Evolutionary conservation across 2,113 vertebrate genomes (phyloP), one percentile per base, ranked within the genome.

Genomic region (Pangasianodon hypophthalmus): DNA sequence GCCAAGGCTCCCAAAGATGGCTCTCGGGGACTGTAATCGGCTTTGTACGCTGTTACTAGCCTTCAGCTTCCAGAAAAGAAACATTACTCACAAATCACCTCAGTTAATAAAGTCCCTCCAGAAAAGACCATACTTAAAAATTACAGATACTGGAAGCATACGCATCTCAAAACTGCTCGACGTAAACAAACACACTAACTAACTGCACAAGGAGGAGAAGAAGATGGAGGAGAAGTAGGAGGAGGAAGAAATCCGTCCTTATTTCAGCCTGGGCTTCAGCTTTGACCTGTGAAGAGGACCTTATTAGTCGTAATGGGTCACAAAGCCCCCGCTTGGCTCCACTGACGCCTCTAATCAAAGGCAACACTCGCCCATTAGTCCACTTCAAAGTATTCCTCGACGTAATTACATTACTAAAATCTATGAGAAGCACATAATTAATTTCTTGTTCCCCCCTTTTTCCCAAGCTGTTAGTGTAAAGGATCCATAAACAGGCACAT

Each of bases 271-370:
- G 89, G 93, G 93, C 87, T 88, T 84, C 75, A 75, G 58, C 90
- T 62, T 91, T 94, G 94, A 95, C 95, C 94, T 50, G 91, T 91
- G 92, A 94, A 92, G 91, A 94, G 92, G 82, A 92, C 94, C 95
- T 94, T 89, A 93, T 95, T 95, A 95, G 93, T 93, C 93, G 93
- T 95, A 96, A 95, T 95, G 92, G 95, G 93, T 95, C 94, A 94
- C 93, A 93, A 94, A 92, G 92, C 94, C 93, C 92, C 85, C 92
- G 92, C 93, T 92, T 91, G 94, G 92, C 93, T 92, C 93, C 90
- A 87, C 92, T 92, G 93, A 96, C 92, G 90, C 93, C 94, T 93
- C 94, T 95, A 95, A 96, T 96, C 93, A 96, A 94, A 95, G 92
- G 93, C 91, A 93, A 92, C 90, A 87, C 91, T 52, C 91, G 89